Conservation (phyloP, 2,888 invertebrate genomes). For the Tetranychus piercei region DNA sequence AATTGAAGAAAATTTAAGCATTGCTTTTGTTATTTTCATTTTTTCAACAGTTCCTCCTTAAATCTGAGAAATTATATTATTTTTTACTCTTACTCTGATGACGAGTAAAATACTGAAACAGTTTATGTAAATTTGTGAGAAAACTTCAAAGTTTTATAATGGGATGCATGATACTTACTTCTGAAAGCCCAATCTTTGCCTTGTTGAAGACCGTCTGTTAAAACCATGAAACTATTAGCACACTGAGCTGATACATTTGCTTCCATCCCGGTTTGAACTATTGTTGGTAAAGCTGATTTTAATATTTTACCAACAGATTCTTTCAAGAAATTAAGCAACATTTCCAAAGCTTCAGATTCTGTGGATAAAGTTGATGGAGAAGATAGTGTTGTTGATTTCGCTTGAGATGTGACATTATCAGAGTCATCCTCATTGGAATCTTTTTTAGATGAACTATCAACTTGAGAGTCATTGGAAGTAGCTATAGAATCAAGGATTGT, state of each 20-base stretch:
- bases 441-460: neutral
- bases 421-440: neutral
- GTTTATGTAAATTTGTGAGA: no score
- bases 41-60: neutral
- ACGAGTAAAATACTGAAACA: no score
- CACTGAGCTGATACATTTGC: slow-evolving; percentile 17
- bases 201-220: slow-evolving; percentile 6
- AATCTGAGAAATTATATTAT: neutral
- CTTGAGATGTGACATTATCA: neutral
- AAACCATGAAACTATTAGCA: slow-evolving; percentile 10
- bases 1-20: neutral
- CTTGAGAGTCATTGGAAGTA: neutral
- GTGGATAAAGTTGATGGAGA: neutral
- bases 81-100: neutral
- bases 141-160: no score
- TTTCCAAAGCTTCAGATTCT: slow-evolving; percentile 3
- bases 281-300: slow-evolving; percentile 1
- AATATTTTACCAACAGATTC: neutral
- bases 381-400: neutral
- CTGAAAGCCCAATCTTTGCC: slow-evolving; percentile 18
- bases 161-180: slow-evolving; percentile 15
- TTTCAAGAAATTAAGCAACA: neutral
- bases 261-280: slow-evolving; percentile 7
- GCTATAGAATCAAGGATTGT: neutral
- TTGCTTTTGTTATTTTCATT: neutral